Base-by-base conservation (phyloP, 2,888 invertebrate species). In the Eulithis prunata region DNA sequence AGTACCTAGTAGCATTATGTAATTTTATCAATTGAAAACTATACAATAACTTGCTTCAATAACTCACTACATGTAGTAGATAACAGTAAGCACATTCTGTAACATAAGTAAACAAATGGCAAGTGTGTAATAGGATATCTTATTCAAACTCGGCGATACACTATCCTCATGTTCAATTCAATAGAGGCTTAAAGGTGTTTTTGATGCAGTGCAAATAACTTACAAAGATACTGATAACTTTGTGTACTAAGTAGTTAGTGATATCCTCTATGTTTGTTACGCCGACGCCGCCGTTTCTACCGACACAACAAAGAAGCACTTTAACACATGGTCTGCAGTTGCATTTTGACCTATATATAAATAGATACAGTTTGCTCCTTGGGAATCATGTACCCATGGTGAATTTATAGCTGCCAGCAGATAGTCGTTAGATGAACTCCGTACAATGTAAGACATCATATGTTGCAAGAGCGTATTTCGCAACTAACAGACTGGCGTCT, bases 1-100 rank as follows among this genome's bases (percentile, higher is more conserved):
- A 41, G 38, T 10, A 41, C 41, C 11, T 12, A 51, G 52, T 12
- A 51, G 52, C 32, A 8, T 43, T 11, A 21, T 49, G 49, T 38
- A 60, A 45, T 46, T 14, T 46, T 53, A 45, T 32, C 32, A 45
- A 28, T 32, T 4, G 12, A 57, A 32, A 56, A 57, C 21, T 21
- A 47, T 47, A 47, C 28, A 56, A 56, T 56, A 57, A 52, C 43
- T 56, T 13, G 53, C 38, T 46, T 28, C 41, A 54, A 51, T 28
- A 45, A 56, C 41, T 59, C 55, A 53, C 47, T 61, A 57, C 49
- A 57, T 62, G 43, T 45, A 61, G 49, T 59, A n/a, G 63, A 66
- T 70, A 68, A 64, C 53, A 72, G 60, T 71, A 65, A 72, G 74
- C 72, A 74, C 72, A 74, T 74, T 75, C 73, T 72, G 62, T 72